Conservation (phyloP, 2,113 vertebrate species). For the Lampris incognitus region DNA sequence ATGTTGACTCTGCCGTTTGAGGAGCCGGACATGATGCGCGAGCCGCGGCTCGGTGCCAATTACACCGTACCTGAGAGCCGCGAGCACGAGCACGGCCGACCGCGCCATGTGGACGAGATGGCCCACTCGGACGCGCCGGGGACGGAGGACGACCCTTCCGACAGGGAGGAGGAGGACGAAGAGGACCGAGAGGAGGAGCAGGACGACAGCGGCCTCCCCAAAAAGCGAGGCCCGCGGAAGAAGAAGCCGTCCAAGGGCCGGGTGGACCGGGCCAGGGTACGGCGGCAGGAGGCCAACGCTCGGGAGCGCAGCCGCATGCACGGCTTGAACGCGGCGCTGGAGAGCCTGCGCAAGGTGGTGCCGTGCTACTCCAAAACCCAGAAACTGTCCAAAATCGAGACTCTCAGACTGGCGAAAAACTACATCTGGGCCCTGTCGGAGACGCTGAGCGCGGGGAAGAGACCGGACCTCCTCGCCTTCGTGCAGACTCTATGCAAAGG, state of each 20-base stretch:
- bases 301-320: constrained; percentile 97
- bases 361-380: constrained; percentile 99
- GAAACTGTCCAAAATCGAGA: constrained; percentile 99
- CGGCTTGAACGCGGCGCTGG: constrained; percentile 94
- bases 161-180: constrained; percentile 90
- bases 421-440: constrained; percentile 99
- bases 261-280: constrained; percentile 90
- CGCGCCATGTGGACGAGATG: constrained; percentile 80
- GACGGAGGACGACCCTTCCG: constrained; percentile 88
- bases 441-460: constrained; percentile 95
- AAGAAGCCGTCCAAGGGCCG: constrained; percentile 90
- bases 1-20: constrained; percentile 99
- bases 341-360: constrained; percentile 98
- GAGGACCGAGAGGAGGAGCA: constrained; percentile 90
- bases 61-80: constrained; percentile 90
- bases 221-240: constrained; percentile 92
- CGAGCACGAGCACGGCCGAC: constrained; percentile 78
- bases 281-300: constrained; percentile 94
- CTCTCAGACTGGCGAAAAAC: constrained; percentile 96
- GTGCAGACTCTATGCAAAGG: constrained; percentile 99
- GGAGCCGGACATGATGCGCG: constrained; percentile 93
- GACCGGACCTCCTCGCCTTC: constrained; percentile 95
- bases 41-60: constrained; percentile 93
- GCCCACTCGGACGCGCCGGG: constrained; percentile 86
- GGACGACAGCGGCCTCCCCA: constrained; percentile 88